Conservation (phyloP, 2,888 invertebrate species). For the Unio pictorum region DNA sequence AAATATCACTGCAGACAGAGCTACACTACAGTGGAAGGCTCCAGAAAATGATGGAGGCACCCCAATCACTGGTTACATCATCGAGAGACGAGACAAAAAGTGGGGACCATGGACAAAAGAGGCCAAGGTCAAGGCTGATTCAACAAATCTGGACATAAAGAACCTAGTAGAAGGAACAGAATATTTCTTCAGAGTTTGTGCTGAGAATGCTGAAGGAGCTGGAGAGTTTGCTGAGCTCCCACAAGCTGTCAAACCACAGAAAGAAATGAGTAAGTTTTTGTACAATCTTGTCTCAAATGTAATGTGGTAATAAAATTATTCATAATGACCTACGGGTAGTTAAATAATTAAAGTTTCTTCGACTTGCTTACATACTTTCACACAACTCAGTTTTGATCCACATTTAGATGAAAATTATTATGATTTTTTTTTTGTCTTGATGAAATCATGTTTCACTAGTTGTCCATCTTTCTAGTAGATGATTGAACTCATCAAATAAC, state of each 20-base stretch:
- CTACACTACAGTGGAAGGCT: slow-evolving; percentile 67
- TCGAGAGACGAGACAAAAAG: slow-evolving; percentile 63
- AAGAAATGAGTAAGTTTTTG: slow-evolving; percentile 40
- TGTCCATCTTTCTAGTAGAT: too few relatives aligned
- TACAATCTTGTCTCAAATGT: neutral
- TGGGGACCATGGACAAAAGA: slow-evolving; percentile 60
- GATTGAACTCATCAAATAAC: too few relatives aligned
- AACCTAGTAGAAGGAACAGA: slow-evolving; percentile 61
- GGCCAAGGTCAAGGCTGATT: slow-evolving; percentile 48
- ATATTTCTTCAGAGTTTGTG: slow-evolving; percentile 68
- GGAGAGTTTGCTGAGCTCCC: slow-evolving; percentile 58
- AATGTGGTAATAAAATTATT: too few relatives aligned
- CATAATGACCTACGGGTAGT: too few relatives aligned
- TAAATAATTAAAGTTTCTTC: too few relatives aligned
- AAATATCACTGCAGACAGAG: slow-evolving; percentile 52
- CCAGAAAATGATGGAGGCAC: slow-evolving; percentile 69
- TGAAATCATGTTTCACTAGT: too few relatives aligned
- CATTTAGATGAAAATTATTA: too few relatives aligned
- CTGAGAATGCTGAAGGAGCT: slow-evolving; percentile 66
- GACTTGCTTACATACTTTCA: too few relatives aligned
- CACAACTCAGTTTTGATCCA: too few relatives aligned
- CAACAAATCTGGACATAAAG: slow-evolving; percentile 50
- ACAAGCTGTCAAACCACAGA: slow-evolving; percentile 53
- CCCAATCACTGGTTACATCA: slow-evolving; percentile 57
- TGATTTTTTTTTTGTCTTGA: too few relatives aligned